These are phyloP conservation scores for Cathartes aura DNA, from an alignment of 2,113 vertebrate species.

Conservation along the genomic window DNA sequence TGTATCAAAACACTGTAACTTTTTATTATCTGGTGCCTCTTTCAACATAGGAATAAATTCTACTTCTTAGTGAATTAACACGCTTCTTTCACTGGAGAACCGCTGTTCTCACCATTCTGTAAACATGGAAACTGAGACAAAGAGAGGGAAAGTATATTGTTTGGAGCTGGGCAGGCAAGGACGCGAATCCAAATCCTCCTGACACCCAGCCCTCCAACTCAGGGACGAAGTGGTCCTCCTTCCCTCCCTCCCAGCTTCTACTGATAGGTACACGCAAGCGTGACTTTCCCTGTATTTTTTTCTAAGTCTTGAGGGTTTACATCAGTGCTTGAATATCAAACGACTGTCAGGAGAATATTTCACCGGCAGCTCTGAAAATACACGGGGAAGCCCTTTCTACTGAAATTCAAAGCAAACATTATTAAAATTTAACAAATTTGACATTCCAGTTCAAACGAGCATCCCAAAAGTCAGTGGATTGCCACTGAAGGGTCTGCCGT, in stretches of 20 bases:
- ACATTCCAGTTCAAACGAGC: background rate
- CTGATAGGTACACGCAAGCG: rapidly evolving
- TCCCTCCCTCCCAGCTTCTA: background rate
- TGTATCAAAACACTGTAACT: background rate
- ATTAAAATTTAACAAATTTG: background rate
- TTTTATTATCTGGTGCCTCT: slow-evolving; percentile 14
- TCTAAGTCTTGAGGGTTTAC: background rate
- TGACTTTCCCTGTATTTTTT: background rate
- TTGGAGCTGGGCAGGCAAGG: background rate
- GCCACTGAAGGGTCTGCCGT: background rate
- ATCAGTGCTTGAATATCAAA: background rate
- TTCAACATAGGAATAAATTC: background rate
- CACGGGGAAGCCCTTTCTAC: background rate
- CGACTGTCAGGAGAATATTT: background rate
- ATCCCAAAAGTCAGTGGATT: background rate
- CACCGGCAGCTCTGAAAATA: background rate
- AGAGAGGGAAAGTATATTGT: background rate
- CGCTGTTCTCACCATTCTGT: background rate
- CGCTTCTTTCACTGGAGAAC: background rate
- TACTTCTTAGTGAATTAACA: background rate
- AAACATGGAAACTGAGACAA: background rate
- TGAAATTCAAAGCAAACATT: background rate
- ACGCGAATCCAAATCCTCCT: background rate
- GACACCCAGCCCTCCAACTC: background rate
- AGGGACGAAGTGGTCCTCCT: background rate